Base-by-base conservation (phyloP, 2,888 invertebrate species). In the Eupithecia pulchellata region DNA sequence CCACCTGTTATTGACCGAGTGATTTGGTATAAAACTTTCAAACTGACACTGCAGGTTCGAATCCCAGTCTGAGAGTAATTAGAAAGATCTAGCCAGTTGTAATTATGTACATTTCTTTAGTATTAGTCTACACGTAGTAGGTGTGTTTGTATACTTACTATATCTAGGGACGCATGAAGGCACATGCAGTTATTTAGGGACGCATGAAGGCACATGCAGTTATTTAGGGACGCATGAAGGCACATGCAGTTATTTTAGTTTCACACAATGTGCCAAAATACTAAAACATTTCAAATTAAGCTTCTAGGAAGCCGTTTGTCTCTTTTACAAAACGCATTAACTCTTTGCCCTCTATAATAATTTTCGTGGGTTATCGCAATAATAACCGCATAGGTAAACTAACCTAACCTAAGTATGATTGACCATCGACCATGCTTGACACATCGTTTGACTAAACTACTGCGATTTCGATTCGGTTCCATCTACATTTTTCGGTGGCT, bases 191-290 rank as follows among this genome's bases (percentile, higher is more conserved):
- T n/a, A n/a, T n/a, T n/a, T n/a, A n/a, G n/a, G n/a, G n/a, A n/a
- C n/a, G n/a, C n/a, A n/a, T n/a, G n/a, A n/a, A n/a, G n/a, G n/a
- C n/a, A n/a, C n/a, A n/a, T n/a, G n/a, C n/a, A n/a, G n/a, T n/a
- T 77, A 32, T 36, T 17, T 66, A 58, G 20, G 20, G n/a, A 42
- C n/a, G 60, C 63, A 60, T 47, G 9, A 52, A 61, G 39, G 61
- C 42, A 64, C 68, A 75, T 71, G 69, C 69, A 71, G 69, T 67
- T 77, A 77, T 82, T 77, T 78, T 63, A 64, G 74, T 69, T 69
- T 29, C 66, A 73, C 69, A 77, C 72, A 77, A 76, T 79, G 77
- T 77, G 74, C 77, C 74, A 80, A 80, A 76, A 72, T 68, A 64
- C 68, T 66, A 67, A 61, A 63, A 47, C 65, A 69, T 75, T 72